A percentile compares a stretch with the other conserved stretches of the same genome.
Conservation (phyloP, 2,797 vertebrate species). For the Telmatherina bonti region DNA sequence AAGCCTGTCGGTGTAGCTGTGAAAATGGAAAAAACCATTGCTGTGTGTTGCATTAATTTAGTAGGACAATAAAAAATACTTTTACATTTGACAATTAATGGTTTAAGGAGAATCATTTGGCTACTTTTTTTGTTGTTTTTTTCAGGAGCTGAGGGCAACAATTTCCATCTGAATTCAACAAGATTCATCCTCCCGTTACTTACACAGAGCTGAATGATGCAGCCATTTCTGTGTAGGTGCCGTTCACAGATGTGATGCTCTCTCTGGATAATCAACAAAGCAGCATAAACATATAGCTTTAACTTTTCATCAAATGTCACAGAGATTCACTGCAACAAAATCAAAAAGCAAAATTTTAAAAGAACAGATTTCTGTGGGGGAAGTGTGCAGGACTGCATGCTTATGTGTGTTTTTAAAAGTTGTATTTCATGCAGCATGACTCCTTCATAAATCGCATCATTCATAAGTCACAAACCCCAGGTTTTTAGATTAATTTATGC, state of each 20-base stretch:
- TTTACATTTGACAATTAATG: neutral
- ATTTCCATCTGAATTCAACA: constrained; percentile 10
- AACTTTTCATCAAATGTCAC: too few relatives aligned
- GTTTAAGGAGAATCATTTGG: neutral
- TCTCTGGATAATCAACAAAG: neutral
- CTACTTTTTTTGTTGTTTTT: neutral
- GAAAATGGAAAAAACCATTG: neutral
- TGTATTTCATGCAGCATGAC: too few relatives aligned
- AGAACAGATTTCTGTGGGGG: too few relatives aligned
- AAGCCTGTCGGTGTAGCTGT: neutral
- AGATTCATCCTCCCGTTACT: neutral
- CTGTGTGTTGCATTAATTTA: neutral
- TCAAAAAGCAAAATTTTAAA: too few relatives aligned
- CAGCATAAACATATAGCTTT: too few relatives aligned
- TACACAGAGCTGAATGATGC: constrained; percentile 1
- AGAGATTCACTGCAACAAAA: too few relatives aligned
- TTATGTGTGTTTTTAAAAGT: too few relatives aligned
- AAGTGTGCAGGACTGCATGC: too few relatives aligned
- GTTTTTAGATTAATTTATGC: too few relatives aligned
- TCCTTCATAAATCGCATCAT: too few relatives aligned
- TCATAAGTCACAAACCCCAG: too few relatives aligned
- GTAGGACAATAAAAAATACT: neutral
- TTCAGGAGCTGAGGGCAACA: neutral
- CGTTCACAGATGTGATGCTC: neutral
- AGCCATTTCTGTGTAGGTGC: neutral